Conservation (phyloP, 2,888 invertebrate species). For the Mamestra brassicae region DNA sequence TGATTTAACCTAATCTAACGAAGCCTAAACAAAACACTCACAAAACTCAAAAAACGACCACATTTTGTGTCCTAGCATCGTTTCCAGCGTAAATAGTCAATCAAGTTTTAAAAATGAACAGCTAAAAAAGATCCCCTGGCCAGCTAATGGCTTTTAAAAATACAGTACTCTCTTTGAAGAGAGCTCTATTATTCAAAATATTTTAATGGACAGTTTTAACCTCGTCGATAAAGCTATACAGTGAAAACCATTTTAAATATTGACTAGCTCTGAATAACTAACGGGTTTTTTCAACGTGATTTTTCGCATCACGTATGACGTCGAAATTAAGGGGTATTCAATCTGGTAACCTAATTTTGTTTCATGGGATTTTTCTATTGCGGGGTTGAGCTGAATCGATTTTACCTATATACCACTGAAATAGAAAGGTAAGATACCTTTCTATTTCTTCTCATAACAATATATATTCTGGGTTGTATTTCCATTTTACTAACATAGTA, state of each 20-base stretch:
- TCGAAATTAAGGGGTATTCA: slow-evolving; percentile 7
- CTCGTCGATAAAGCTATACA: slow-evolving; percentile 57
- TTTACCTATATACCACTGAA: too few relatives aligned
- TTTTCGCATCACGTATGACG: slow-evolving; percentile 27
- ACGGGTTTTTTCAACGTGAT: slow-evolving; percentile 34
- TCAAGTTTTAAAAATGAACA: slow-evolving; percentile 68
- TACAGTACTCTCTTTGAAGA: slow-evolving; percentile 72
- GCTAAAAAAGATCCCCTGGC: slow-evolving; percentile 64
- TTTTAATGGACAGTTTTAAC: slow-evolving; percentile 77
- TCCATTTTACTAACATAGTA: neutral
- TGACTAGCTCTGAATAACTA: slow-evolving; percentile 49
- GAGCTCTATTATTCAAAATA: slow-evolving; percentile 79
- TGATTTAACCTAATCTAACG: neutral
- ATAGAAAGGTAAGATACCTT: neutral
- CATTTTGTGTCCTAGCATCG: slow-evolving; percentile 15
- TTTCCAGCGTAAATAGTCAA: slow-evolving; percentile 66
- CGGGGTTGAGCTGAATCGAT: neutral
- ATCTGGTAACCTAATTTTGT: slow-evolving; percentile 12
- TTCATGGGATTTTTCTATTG: neutral
- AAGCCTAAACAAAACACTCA: slow-evolving; percentile 1
- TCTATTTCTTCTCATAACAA: too few relatives aligned
- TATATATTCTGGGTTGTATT: neutral
- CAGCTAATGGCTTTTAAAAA: slow-evolving; percentile 81
- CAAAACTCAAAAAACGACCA: slow-evolving; percentile 15
- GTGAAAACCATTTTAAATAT: slow-evolving; percentile 66